Evolutionary conservation across 2,888 invertebrate species (phyloP).

Genomic region (Zaprionus obscuricornis): DNA sequence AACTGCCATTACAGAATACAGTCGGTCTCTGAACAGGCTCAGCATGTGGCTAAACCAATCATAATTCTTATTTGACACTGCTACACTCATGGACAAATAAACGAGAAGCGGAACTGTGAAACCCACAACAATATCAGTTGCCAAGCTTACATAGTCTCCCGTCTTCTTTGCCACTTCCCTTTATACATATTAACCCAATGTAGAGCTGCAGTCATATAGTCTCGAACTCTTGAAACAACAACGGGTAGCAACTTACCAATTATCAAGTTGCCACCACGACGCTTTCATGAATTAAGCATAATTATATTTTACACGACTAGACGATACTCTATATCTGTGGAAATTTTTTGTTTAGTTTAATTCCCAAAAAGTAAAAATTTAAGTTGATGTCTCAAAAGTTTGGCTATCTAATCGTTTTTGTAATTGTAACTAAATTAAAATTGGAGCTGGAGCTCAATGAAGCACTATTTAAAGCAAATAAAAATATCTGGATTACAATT

Average conservation of each 20-base stretch:
- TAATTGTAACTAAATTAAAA: too few species aligned
- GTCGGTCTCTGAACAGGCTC: slow-evolving; percentile 59
- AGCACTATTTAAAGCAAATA: slow-evolving; percentile 77
- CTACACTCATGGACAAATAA: slow-evolving; percentile 78
- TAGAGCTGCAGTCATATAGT: slow-evolving; percentile 43
- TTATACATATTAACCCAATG: slow-evolving; percentile 1
- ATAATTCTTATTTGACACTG: slow-evolving; percentile 83
- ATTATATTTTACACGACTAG: background rate
- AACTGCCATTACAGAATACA: slow-evolving; percentile 46
- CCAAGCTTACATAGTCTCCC: background rate
- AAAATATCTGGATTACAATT: slow-evolving; percentile 76
- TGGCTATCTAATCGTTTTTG: too few species aligned
- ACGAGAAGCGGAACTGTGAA: slow-evolving; percentile 66
- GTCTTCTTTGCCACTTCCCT: background rate
- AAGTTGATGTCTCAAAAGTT: too few species aligned
- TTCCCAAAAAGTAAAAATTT: too few species aligned
- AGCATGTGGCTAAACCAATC: slow-evolving; percentile 83
- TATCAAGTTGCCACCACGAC: slow-evolving; percentile 17
- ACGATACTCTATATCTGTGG: too few species aligned
- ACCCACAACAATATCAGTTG: slow-evolving; percentile 36
- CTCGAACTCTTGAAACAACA: slow-evolving; percentile 36
- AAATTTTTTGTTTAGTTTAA: too few species aligned
- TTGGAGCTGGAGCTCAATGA: too few species aligned
- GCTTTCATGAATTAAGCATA: slow-evolving; percentile 5
- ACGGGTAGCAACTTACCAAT: slow-evolving; percentile 41